phyloP scores from a whole-genome alignment of 2,888 invertebrate genomes.

The Chorisops tibialis region DNA sequence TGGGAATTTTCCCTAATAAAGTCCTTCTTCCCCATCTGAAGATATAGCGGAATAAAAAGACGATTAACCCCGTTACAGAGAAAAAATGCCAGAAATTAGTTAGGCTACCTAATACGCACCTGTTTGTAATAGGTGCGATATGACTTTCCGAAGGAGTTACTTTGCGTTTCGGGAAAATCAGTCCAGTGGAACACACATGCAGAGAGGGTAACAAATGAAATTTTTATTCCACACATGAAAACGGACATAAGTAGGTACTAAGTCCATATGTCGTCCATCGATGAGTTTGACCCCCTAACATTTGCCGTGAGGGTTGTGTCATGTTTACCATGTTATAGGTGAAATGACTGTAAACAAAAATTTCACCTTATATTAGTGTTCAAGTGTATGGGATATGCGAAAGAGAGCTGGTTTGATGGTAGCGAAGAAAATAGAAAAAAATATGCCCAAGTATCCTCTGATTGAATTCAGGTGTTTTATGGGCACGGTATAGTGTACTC shows the following conservation, averaged over 20 bases:
- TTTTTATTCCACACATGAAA: too few relatives aligned
- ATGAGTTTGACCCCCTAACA: not conserved
- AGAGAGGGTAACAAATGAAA: too few relatives aligned
- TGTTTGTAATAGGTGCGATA: constrained; percentile 31
- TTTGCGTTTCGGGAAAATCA: constrained; percentile 28
- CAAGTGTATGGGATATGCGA: not conserved
- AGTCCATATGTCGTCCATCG: not conserved
- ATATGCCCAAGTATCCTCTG: constrained; percentile 36
- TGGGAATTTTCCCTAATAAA: too few relatives aligned
- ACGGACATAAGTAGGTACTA: too few relatives aligned
- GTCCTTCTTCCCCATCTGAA: too few relatives aligned
- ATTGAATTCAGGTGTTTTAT: constrained; percentile 41
- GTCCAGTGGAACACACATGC: constrained; percentile 30
- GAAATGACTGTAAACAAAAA: constrained; percentile 26
- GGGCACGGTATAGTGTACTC: constrained; percentile 19
- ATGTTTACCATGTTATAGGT: constrained; percentile 1
- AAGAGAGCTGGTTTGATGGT: not conserved
- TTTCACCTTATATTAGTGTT: constrained; percentile 25
- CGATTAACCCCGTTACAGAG: constrained; percentile 6
- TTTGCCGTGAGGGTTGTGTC: constrained; percentile 4
- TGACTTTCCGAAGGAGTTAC: constrained; percentile 26
- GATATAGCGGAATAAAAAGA: not conserved
- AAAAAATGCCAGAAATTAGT: constrained; percentile 2
- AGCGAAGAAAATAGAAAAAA: not conserved
- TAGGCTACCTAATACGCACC: constrained; percentile 21